Percentiles rank a stretch among this genome's conserved stretches.
Evolutionary conservation across 2,888 invertebrate species (phyloP).

Genomic region (Rugalucina vietnamica): DNA sequence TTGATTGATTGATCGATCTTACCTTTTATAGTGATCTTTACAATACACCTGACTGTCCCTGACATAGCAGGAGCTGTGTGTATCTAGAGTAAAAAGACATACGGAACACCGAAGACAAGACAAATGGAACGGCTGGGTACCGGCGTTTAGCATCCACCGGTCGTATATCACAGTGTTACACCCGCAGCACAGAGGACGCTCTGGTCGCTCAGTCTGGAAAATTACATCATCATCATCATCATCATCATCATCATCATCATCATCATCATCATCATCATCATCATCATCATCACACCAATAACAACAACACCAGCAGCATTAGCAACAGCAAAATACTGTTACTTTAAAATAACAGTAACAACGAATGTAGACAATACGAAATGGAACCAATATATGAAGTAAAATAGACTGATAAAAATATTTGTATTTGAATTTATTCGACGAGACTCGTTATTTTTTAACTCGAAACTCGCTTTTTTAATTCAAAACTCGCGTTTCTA

Average conservation of each 20-base stretch:
- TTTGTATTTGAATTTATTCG: too few relatives aligned
- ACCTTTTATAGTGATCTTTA: slow-evolving; percentile 97
- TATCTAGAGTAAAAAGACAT: slow-evolving; percentile 94
- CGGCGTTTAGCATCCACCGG: slow-evolving; percentile 93
- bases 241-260: slow-evolving; percentile 30
- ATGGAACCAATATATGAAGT: too few relatives aligned
- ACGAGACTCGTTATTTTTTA: too few relatives aligned
- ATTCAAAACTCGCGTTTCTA: too few relatives aligned
- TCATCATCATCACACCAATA: background rate
- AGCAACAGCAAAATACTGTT: background rate
- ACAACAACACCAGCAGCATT: background rate
- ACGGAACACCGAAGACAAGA: slow-evolving; percentile 95
- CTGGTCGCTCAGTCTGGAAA: slow-evolving; percentile 27
- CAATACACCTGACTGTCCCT: slow-evolving; percentile 96
- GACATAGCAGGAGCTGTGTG: slow-evolving; percentile 96
- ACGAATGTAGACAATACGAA: too few relatives aligned
- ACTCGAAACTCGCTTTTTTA: too few relatives aligned
- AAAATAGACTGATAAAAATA: too few relatives aligned
- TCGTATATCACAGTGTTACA: slow-evolving; percentile 94
- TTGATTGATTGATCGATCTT: slow-evolving; percentile 83
- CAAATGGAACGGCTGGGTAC: slow-evolving; percentile 95
- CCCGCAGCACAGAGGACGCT: slow-evolving; percentile 87
- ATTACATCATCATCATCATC: slow-evolving; percentile 33
- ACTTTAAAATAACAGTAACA: too few relatives aligned
- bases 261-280: slow-evolving; percentile 20